Evolutionary conservation across 2,888 invertebrate genomes (phyloP).

Genomic region (Nasonia oneida): DNA sequence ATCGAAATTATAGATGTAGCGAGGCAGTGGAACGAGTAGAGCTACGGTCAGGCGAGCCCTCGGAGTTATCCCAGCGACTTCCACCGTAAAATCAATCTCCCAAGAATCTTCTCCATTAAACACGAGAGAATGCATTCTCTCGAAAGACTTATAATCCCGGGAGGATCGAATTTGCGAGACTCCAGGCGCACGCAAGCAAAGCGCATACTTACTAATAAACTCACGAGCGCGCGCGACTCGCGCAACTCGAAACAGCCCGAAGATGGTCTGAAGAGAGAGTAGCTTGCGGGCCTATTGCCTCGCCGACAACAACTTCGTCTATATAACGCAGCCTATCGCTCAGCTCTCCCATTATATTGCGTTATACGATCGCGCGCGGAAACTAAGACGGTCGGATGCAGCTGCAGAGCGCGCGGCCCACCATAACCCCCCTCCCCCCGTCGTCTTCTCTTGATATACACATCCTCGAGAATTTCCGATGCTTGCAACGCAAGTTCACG

Average conservation of each 20-base stretch:
- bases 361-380: constrained; percentile 47
- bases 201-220: constrained; percentile 39
- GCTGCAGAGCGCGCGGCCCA: neutral
- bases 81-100: neutral
- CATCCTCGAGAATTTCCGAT: neutral
- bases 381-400: constrained; percentile 30
- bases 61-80: neutral
- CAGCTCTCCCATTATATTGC: constrained; percentile 27
- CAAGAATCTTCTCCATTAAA: constrained; percentile 17
- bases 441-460: neutral
- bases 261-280: neutral
- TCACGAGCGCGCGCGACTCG: neutral
- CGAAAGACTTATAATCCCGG: constrained; percentile 40
- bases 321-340: constrained; percentile 36
- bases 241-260: constrained; percentile 49
- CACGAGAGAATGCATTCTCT: constrained; percentile 51
- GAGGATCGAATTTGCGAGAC: neutral
- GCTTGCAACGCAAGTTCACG: neutral
- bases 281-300: constrained; percentile 35
- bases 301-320: constrained; percentile 43
- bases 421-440: neutral
- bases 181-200: neutral
- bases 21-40: neutral
- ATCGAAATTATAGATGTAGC: neutral
- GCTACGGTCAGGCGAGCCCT: neutral